Conservation (phyloP, 2,797 vertebrate species). For the Varecia variegata region DNA sequence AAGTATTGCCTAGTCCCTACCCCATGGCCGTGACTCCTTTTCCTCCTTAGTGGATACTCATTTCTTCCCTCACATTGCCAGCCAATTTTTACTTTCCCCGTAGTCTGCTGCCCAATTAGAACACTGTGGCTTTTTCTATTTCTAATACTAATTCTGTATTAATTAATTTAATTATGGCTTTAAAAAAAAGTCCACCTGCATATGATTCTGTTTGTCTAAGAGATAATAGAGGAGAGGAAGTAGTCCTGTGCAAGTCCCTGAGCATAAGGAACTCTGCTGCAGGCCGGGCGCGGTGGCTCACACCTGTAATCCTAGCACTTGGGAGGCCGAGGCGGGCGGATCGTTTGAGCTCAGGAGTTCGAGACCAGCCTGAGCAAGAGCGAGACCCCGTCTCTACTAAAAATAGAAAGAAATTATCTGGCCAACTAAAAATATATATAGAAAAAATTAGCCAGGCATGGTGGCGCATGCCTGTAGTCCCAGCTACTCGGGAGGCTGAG, state of each 20-base stretch:
- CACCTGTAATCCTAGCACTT: too few species aligned
- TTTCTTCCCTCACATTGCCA: constrained; percentile 10
- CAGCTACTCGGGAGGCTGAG: too few species aligned
- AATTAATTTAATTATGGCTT: constrained; percentile 56
- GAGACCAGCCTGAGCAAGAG: too few species aligned
- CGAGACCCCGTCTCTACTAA: too few species aligned
- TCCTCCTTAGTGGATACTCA: background rate
- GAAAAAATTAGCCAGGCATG: too few species aligned
- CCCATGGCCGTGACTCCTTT: background rate
- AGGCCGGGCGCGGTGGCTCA: too few species aligned
- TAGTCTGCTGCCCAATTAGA: constrained; percentile 12
- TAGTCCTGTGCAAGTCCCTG: background rate
- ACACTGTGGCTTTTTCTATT: constrained; percentile 43
- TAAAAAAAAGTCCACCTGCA: background rate
- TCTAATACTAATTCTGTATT: constrained; percentile 19
- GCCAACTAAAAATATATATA: too few species aligned
- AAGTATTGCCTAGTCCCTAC: background rate
- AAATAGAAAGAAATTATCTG: too few species aligned
- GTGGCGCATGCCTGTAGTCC: too few species aligned
- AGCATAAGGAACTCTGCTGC: background rate
- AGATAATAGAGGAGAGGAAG: constrained; percentile 13
- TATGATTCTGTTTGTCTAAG: constrained; percentile 23
- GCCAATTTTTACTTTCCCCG: constrained; percentile 15
- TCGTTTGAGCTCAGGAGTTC: too few species aligned
- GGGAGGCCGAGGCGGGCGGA: too few species aligned